Conservation (phyloP, 2,888 invertebrate genomes). For the Andrena bicolor region DNA sequence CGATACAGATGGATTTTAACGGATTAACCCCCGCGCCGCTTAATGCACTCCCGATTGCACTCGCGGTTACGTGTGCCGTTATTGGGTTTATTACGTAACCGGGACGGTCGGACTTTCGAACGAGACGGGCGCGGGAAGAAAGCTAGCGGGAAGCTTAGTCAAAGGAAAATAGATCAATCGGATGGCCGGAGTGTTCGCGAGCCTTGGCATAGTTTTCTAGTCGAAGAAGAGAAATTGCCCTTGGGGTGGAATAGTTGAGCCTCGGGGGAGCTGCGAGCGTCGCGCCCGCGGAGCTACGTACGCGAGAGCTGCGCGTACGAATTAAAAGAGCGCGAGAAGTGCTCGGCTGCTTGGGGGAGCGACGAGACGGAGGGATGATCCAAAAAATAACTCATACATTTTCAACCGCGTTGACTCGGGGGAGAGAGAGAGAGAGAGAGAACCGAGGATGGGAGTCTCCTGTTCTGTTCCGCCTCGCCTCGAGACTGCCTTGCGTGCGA, state of each 20-base stretch:
- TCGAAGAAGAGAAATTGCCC: slow-evolving; percentile 1
- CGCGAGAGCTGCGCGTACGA: too few species aligned
- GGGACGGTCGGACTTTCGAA: not conserved
- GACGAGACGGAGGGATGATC: not conserved
- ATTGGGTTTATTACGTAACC: slow-evolving; percentile 45
- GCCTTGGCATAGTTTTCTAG: slow-evolving; percentile 30
- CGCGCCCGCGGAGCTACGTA: too few species aligned
- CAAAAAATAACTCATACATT: not conserved
- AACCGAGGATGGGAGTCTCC: not conserved
- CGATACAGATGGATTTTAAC: slow-evolving; percentile 41
- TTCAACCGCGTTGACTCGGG: not conserved
- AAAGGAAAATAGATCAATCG: slow-evolving; percentile 37
- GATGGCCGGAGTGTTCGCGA: slow-evolving; percentile 8
- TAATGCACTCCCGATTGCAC: slow-evolving; percentile 9
- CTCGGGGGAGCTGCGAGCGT: not conserved
- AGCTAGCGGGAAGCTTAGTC: not conserved
- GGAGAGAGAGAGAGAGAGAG: too few species aligned
- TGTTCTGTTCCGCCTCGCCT: slow-evolving; percentile 22
- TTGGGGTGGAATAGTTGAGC: not conserved
- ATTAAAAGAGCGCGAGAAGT: too few species aligned
- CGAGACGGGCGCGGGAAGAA: not conserved
- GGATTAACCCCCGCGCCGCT: slow-evolving; percentile 19
- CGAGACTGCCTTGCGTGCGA: slow-evolving; percentile 26
- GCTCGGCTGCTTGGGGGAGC: not conserved
- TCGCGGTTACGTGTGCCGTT: slow-evolving; percentile 17